A percentile compares a stretch with the other conserved stretches of the same genome.
phyloP scores from a whole-genome alignment of 2,888 invertebrate genomes.

The Branchellion lobata region DNA sequence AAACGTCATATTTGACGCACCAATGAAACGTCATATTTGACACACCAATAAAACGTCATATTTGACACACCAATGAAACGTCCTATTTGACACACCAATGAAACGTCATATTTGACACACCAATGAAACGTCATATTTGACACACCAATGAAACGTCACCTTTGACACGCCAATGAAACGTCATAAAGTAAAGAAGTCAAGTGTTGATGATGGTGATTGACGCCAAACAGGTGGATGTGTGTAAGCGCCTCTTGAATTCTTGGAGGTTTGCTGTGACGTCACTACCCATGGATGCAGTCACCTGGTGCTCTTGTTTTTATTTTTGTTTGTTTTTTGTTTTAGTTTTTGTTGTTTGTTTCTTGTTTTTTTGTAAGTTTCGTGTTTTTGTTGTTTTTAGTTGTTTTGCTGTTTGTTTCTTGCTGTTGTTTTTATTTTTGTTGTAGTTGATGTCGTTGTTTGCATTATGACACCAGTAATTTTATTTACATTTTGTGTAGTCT shows the following conservation, averaged over 20 bases:
- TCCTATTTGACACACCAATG: no score
- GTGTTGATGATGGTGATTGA: slow-evolving; percentile 11
- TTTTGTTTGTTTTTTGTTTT: background rate
- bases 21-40: no score
- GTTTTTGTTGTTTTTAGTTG: background rate
- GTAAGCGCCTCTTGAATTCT: slow-evolving; percentile 90
- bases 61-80: no score
- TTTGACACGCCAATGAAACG: no score
- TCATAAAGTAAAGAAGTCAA: no score
- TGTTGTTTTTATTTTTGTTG: background rate
- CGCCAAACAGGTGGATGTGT: slow-evolving; percentile 76
- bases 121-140: no score
- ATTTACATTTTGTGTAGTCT: no score
- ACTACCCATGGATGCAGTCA: slow-evolving; percentile 83
- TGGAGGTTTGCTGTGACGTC: slow-evolving; percentile 97
- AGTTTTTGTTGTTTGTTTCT: background rate
- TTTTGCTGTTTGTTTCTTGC: background rate
- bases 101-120: no score
- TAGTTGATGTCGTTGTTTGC: background rate
- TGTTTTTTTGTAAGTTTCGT: background rate
- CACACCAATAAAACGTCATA: no score
- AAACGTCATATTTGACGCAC: no score
- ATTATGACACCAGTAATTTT: no score
- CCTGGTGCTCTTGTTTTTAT: slow-evolving; percentile 71
- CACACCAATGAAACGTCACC: no score